phyloP scores from a whole-genome alignment of 1,140 invertebrate genomes.

The Saccostrea glomerata region DNA sequence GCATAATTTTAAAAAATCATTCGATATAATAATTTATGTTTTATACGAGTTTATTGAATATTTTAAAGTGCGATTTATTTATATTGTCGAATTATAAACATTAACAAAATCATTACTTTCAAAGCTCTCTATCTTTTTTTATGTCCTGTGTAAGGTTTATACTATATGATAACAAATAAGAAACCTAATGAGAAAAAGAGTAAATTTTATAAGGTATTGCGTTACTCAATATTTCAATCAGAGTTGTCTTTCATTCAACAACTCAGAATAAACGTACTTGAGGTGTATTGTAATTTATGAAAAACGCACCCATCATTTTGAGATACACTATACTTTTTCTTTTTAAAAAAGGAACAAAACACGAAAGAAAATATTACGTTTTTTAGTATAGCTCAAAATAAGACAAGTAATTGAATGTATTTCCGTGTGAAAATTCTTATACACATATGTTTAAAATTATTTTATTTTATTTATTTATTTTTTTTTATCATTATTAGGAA shows the following conservation, averaged over 20 bases:
- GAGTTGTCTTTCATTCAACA: slow-evolving; percentile 4
- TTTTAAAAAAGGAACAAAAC: not conserved
- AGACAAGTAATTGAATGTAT: not conserved
- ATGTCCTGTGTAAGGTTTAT: too few species aligned
- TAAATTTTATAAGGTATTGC: too few species aligned
- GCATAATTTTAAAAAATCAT: too few species aligned
- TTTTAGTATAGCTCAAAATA: not conserved
- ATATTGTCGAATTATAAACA: not conserved
- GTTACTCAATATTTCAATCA: not conserved
- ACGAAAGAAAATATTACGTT: not conserved
- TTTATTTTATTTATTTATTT: too few species aligned
- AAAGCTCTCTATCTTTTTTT: slow-evolving; percentile 8
- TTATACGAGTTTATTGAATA: not conserved
- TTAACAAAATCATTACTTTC: slow-evolving; percentile 4
- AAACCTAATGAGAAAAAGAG: too few species aligned
- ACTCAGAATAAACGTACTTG: not conserved
- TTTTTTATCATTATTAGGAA: too few species aligned
- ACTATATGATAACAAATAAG: too few species aligned
- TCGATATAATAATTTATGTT: too few species aligned
- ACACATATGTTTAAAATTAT: too few species aligned
- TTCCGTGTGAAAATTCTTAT: not conserved
- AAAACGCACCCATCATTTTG: too few species aligned
- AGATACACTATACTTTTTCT: not conserved
- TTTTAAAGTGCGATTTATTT: not conserved
- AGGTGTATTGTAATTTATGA: too few species aligned